phyloP scores from a whole-genome alignment of 1,140 invertebrate genomes.

The Protaetia brevitarsis region DNA sequence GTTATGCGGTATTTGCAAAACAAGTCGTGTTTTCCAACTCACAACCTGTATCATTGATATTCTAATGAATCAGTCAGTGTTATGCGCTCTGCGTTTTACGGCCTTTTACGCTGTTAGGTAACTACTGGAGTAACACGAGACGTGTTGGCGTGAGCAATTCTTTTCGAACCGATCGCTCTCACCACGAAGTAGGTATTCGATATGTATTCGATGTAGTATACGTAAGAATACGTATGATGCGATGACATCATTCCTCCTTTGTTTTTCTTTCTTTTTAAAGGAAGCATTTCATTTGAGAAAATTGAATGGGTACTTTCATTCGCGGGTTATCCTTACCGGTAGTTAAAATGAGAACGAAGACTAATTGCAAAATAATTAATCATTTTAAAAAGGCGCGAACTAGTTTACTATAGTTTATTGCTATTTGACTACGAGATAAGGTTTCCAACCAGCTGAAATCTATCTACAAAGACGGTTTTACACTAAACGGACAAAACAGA shows the following conservation, averaged over 20 bases:
- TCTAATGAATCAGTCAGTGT: neutral
- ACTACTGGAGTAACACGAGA: neutral
- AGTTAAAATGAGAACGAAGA: too few relatives aligned
- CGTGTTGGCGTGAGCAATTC: conserved; percentile 15
- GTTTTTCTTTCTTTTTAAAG: neutral
- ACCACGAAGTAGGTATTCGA: neutral
- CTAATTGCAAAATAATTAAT: too few relatives aligned
- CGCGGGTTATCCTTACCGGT: too few relatives aligned
- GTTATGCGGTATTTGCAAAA: neutral
- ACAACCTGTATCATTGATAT: neutral
- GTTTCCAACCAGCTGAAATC: too few relatives aligned
- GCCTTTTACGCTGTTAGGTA: conserved; percentile 8
- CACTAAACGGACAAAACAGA: too few relatives aligned
- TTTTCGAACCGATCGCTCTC: neutral
- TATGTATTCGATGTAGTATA: neutral
- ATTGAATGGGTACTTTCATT: neutral
- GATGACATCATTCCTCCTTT: conserved; percentile 1
- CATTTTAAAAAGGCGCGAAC: too few relatives aligned
- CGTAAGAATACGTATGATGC: neutral
- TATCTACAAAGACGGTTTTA: too few relatives aligned
- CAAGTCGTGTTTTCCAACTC: neutral
- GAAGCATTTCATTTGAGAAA: neutral
- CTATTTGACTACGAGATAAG: too few relatives aligned
- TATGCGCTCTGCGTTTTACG: neutral
- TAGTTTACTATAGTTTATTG: too few relatives aligned